These are phyloP conservation scores for Elymnias hypermnestra DNA, from an alignment of 1,140 invertebrate genomes.

Conservation along the genomic window DNA sequence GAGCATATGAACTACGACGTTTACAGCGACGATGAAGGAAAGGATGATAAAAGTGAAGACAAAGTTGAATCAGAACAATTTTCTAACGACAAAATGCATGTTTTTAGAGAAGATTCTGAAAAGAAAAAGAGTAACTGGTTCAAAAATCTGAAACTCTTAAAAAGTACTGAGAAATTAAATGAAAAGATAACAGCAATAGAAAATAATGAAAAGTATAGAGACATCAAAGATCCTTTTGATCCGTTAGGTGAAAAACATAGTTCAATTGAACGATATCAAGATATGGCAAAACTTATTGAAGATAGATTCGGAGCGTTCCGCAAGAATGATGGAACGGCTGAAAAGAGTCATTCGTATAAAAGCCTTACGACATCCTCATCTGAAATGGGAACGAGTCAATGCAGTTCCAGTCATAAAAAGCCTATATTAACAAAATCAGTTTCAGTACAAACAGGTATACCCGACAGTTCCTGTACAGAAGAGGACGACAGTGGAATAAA, in stretches of 20 bases:
- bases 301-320: conserved; percentile 75
- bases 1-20: conserved; percentile 77
- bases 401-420: conserved; percentile 67
- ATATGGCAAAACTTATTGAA: conserved; percentile 79
- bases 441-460: conserved; percentile 72
- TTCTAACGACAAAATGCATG: conserved; percentile 76
- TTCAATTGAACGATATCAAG: conserved; percentile 78
- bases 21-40: conserved; percentile 70
- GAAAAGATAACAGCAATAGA: conserved; percentile 65
- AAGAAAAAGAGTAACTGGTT: conserved; percentile 79
- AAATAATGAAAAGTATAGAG: conserved; percentile 59
- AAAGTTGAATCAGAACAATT: conserved; percentile 62
- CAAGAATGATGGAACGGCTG: conserved; percentile 65
- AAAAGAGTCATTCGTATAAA: conserved; percentile 73
- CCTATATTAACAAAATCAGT: conserved; percentile 72
- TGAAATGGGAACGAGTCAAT: conserved; percentile 70
- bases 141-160: conserved; percentile 72
- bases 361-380: conserved; percentile 72
- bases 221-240: conserved; percentile 72
- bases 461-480: conserved; percentile 63
- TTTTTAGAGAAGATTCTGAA: conserved; percentile 71
- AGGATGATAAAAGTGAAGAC: conserved; percentile 60
- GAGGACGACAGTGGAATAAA: conserved; percentile 68
- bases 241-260: conserved; percentile 69
- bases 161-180: conserved; percentile 64